These are phyloP conservation scores for Macquaria australasica DNA, from an alignment of 2,113 vertebrate genomes.

Conservation along the genomic window DNA sequence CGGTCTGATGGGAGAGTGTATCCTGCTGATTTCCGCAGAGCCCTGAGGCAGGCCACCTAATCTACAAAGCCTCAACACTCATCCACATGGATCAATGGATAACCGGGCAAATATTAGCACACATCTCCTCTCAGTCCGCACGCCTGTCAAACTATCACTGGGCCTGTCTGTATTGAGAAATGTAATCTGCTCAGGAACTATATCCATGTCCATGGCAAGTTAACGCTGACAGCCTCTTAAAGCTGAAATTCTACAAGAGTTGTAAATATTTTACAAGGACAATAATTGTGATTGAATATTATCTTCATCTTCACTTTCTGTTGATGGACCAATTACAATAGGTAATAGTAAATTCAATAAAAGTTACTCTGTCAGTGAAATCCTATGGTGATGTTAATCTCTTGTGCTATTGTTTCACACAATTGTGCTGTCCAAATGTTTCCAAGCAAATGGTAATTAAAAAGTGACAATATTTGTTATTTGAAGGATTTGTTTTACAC, in stretches of 20 bases:
- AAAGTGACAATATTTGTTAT: not conserved
- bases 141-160: slow-evolving; percentile 42
- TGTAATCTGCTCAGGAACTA: slow-evolving; percentile 52
- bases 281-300: slow-evolving; percentile 30
- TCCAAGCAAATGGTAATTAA: not conserved
- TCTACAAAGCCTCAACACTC: slow-evolving; percentile 70
- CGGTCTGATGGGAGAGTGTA: slow-evolving; percentile 53
- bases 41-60: slow-evolving; percentile 62
- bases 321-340: not conserved
- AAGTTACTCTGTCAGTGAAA: not conserved
- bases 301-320: not conserved
- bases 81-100: slow-evolving; percentile 77
- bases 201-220: slow-evolving; percentile 44
- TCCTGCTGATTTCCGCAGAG: slow-evolving; percentile 65
- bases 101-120: slow-evolving; percentile 78
- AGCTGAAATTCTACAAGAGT: slow-evolving; percentile 27
- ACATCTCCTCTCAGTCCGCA: slow-evolving; percentile 40
- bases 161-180: slow-evolving; percentile 25
- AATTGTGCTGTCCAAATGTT: not conserved
- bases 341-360: not conserved
- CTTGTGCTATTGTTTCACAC: not conserved
- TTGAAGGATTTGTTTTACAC: not conserved
- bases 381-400: not conserved
- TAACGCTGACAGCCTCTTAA: slow-evolving; percentile 47
- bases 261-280: slow-evolving; percentile 35